Evolutionary conservation across 2,888 invertebrate genomes (phyloP).

Genomic region (Villa cingulata): DNA sequence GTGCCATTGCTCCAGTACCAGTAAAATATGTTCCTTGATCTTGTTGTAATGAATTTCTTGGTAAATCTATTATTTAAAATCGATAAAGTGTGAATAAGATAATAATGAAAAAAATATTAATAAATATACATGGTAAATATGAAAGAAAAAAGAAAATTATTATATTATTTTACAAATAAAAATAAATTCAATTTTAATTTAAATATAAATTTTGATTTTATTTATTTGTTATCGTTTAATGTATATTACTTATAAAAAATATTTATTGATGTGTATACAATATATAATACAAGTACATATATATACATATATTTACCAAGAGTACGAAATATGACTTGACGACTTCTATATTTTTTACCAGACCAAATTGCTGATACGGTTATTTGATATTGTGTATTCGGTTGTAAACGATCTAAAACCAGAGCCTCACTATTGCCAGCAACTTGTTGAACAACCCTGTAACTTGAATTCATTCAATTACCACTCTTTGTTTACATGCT

Average conservation of each 20-base stretch:
- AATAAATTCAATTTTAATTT: too few relatives aligned
- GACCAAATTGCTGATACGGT: slow-evolving; percentile 73
- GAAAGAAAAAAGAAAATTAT: not conserved
- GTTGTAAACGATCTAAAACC: slow-evolving; percentile 63
- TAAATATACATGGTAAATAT: not conserved
- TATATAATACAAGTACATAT: too few relatives aligned
- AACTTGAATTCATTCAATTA: slow-evolving; percentile 64
- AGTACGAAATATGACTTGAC: slow-evolving; percentile 81
- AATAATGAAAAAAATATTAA: slow-evolving; percentile 19
- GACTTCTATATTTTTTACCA: slow-evolving; percentile 69
- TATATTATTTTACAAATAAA: too few relatives aligned
- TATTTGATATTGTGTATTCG: slow-evolving; percentile 79
- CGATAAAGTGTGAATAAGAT: not conserved
- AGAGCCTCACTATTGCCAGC: slow-evolving; percentile 81
- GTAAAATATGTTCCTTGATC: slow-evolving; percentile 40
- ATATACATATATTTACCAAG: too few relatives aligned
- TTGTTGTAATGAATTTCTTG: slow-evolving; percentile 63
- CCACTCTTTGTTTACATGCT: slow-evolving; percentile 26
- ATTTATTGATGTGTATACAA: too few relatives aligned
- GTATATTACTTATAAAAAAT: too few relatives aligned
- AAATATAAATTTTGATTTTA: not conserved
- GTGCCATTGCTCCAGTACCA: slow-evolving; percentile 36
- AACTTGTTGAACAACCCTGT: slow-evolving; percentile 85
- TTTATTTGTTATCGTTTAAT: too few relatives aligned
- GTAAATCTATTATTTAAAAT: slow-evolving; percentile 45